These are phyloP conservation scores for Malurus melanocephalus DNA, from an alignment of 2,113 vertebrate genomes.

Conservation along the genomic window DNA sequence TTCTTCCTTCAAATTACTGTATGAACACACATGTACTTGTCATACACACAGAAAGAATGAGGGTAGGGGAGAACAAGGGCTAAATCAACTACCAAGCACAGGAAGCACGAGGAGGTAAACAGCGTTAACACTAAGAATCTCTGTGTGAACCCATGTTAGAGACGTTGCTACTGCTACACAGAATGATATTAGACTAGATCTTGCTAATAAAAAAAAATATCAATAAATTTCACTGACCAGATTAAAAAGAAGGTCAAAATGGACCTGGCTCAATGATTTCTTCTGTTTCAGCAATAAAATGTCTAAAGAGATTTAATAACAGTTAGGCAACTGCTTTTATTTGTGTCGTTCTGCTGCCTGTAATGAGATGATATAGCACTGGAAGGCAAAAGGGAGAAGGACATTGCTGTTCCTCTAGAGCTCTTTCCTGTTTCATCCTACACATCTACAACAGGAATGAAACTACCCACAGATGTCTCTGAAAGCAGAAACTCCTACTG, in stretches of 20 bases:
- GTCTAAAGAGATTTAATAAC: not conserved
- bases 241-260: not conserved
- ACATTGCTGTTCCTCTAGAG: not conserved
- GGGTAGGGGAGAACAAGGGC: not conserved
- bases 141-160: not conserved
- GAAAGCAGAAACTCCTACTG: not conserved
- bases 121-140: not conserved
- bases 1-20: not conserved
- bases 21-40: not conserved
- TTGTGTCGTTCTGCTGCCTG: not conserved
- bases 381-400: not conserved
- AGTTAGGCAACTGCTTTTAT: not conserved
- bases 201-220: not conserved
- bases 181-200: not conserved
- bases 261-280: not conserved
- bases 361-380: not conserved
- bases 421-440: not conserved
- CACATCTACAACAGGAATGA: not conserved
- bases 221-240: not conserved
- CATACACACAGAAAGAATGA: not conserved
- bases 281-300: not conserved
- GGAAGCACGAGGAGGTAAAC: not conserved
- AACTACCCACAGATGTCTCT: not conserved
- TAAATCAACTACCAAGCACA: not conserved
- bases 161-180: not conserved